A percentile compares a stretch with the other conserved stretches of the same genome.
These are phyloP conservation scores for Apodemus sylvaticus DNA, from an alignment of 2,113 vertebrate species.

Conservation along the genomic window DNA sequence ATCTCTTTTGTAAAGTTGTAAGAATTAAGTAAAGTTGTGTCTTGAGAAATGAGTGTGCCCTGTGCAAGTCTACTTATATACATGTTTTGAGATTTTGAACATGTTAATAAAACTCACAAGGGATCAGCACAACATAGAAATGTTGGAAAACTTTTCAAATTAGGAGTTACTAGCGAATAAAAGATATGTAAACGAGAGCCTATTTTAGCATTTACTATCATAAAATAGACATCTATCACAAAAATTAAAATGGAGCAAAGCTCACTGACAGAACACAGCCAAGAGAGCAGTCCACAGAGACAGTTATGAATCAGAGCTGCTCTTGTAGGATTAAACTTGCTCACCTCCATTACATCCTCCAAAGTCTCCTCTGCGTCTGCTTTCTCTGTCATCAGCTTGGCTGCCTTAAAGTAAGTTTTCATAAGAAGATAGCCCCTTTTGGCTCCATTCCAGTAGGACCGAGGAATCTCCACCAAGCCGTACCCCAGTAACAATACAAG, in stretches of 20 bases:
- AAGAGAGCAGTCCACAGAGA: neutral
- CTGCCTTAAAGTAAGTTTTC: conserved; percentile 95
- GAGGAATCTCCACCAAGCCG: conserved; percentile 95
- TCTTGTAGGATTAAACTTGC: neutral
- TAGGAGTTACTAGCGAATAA: neutral
- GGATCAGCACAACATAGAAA: neutral
- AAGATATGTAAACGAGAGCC: neutral
- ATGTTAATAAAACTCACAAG: neutral
- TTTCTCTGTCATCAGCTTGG: conserved; percentile 94
- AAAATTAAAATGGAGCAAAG: neutral
- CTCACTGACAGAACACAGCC: neutral
- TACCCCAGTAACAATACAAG: conserved; percentile 95
- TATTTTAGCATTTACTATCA: neutral
- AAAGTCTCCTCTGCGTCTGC: conserved; percentile 93
- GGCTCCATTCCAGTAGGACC: conserved; percentile 94
- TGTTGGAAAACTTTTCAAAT: neutral
- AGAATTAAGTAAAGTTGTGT: conserved; percentile 1
- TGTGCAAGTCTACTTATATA: neutral
- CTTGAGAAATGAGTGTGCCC: neutral
- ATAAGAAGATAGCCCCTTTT: conserved; percentile 90
- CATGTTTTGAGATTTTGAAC: neutral
- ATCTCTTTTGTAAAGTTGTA: neutral
- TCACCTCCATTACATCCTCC: conserved; percentile 95
- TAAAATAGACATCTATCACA: neutral
- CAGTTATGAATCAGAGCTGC: neutral